phyloP scores from a whole-genome alignment of 2,113 vertebrate genomes.

The Galemys pyrenaicus region DNA sequence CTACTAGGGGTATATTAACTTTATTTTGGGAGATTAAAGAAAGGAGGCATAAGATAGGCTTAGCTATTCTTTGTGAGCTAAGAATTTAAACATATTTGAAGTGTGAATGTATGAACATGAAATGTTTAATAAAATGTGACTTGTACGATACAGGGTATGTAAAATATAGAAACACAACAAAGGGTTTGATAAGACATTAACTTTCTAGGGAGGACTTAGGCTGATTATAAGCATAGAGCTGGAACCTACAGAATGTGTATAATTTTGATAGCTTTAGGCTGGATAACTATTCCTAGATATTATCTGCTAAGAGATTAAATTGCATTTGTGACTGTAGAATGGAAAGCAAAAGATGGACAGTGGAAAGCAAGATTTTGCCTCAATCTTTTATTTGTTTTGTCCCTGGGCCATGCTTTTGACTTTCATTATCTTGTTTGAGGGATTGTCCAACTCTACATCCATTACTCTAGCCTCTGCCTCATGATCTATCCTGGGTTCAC shows the following conservation, averaged over 20 bases:
- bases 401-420: neutral
- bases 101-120: neutral
- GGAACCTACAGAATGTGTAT: neutral
- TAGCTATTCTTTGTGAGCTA: neutral
- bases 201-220: neutral
- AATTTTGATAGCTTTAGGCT: too few relatives aligned
- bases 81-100: neutral
- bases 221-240: neutral
- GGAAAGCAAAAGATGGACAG: neutral
- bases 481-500: neutral
- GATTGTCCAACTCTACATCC: neutral
- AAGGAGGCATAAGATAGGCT: neutral
- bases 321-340: neutral
- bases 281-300: neutral
- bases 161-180: neutral
- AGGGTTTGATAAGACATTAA: neutral
- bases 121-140: neutral
- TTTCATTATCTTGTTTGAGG: neutral
- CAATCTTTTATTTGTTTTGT: neutral
- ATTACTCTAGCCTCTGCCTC: neutral
- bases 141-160: neutral
- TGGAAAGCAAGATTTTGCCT: neutral
- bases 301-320: neutral
- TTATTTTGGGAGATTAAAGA: neutral
- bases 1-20: neutral